Evolutionary conservation across 2,113 vertebrate genomes (phyloP).

Genomic region (Tursiops truncatus): DNA sequence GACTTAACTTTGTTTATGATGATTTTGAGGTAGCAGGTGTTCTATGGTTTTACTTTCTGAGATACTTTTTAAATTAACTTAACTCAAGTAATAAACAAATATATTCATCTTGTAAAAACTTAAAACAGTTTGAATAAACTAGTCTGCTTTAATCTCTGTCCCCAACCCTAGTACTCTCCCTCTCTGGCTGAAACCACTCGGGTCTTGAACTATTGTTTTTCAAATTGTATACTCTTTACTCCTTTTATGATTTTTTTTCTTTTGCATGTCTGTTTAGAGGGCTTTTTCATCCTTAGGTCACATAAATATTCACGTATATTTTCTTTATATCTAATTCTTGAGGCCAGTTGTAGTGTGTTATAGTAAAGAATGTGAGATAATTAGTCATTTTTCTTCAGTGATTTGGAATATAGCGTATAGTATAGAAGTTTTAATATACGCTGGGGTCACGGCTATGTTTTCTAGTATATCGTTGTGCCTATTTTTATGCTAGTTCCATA

Average conservation of each 20-base stretch:
- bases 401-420: neutral
- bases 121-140: neutral
- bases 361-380: neutral
- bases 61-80: slow-evolving; percentile 17
- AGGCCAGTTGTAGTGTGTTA: neutral
- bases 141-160: neutral
- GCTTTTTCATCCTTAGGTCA: neutral
- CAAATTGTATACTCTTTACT: neutral
- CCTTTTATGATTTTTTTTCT: neutral
- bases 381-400: slow-evolving; percentile 21
- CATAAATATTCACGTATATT: neutral
- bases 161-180: neutral
- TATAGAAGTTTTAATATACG: neutral
- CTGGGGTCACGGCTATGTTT: neutral
- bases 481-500: neutral
- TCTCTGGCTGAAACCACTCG: neutral
- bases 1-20: slow-evolving; percentile 22
- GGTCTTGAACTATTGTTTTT: neutral
- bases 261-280: slow-evolving; percentile 23
- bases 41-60: neutral
- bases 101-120: neutral
- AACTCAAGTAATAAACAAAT: neutral
- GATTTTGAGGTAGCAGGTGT: neutral
- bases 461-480: neutral
- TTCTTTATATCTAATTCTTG: neutral